Percentiles rank a stretch among this genome's conserved stretches.
phyloP scores from a whole-genome alignment of 2,797 vertebrate genomes.

The Microctenopoma lineatum region DNA sequence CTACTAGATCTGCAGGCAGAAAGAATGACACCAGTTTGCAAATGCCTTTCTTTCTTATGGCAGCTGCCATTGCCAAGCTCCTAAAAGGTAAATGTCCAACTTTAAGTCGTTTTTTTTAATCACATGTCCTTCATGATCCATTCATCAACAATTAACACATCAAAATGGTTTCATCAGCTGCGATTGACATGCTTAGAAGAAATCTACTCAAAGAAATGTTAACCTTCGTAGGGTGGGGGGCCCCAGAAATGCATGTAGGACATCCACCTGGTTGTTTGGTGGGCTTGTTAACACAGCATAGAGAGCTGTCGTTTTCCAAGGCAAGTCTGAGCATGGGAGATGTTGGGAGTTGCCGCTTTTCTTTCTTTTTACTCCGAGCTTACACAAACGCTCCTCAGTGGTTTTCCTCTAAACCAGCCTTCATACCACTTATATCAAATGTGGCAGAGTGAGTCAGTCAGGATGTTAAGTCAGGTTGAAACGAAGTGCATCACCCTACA shows the following conservation, averaged over 20 bases:
- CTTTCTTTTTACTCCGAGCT: constrained; percentile 24
- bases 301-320: constrained; percentile 60
- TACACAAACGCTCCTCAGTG: constrained; percentile 24
- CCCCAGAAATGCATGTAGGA: constrained; percentile 62
- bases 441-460: constrained; percentile 15
- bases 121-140: not conserved
- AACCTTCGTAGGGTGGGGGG: constrained; percentile 38
- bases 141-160: not conserved
- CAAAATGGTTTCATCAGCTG: constrained; percentile 6
- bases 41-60: not conserved
- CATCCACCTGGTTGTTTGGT: constrained; percentile 65
- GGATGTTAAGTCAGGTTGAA: constrained; percentile 23
- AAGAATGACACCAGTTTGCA: constrained; percentile 35
- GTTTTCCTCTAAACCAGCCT: constrained; percentile 19
- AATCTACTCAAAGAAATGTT: constrained; percentile 8
- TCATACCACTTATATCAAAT: constrained; percentile 17
- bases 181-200: constrained; percentile 14
- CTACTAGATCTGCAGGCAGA: constrained; percentile 24
- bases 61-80: no score
- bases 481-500: constrained; percentile 21
- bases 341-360: constrained; percentile 60
- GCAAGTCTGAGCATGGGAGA: constrained; percentile 67
- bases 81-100: no score
- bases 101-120: no score
- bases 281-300: constrained; percentile 69